These are phyloP conservation scores for Globia sparganii DNA, from an alignment of 2,888 invertebrate genomes.

Conservation along the genomic window DNA sequence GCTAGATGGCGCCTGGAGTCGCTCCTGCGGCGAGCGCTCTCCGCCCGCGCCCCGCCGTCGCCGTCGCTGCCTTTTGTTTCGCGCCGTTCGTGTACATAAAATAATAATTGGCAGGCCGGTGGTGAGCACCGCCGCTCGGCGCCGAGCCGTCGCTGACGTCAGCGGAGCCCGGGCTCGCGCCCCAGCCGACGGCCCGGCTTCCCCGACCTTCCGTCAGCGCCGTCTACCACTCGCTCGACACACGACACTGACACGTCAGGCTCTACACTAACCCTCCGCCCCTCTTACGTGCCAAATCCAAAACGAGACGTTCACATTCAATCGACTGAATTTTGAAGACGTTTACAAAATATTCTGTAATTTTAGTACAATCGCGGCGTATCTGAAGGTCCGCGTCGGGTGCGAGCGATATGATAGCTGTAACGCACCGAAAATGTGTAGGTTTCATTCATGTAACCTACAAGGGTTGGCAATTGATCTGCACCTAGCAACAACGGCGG, in stretches of 20 bases:
- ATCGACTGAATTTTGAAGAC: conserved; percentile 66
- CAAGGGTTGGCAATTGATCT: conserved; percentile 83
- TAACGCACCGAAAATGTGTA: conserved; percentile 81
- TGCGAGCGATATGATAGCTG: conserved; percentile 73
- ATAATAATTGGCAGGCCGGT: conserved; percentile 88
- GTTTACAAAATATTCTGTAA: conserved; percentile 62
- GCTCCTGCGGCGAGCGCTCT: conserved; percentile 89
- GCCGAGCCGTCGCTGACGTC: conserved; percentile 89
- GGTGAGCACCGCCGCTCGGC: conserved; percentile 85
- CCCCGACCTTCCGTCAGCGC: conserved; percentile 88
- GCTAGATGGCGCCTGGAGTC: conserved; percentile 89
- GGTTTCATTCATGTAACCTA: conserved; percentile 88
- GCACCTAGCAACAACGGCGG: conserved; percentile 85
- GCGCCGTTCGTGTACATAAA: conserved; percentile 87
- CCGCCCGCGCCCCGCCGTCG: conserved; percentile 87
- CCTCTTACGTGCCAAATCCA: conserved; percentile 83
- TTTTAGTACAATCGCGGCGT: conserved; percentile 51
- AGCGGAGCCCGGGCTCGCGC: conserved; percentile 86
- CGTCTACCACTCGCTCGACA: conserved; percentile 83
- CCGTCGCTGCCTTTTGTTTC: conserved; percentile 87
- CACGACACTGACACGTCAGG: conserved; percentile 84
- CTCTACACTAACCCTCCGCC: conserved; percentile 82
- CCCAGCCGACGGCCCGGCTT: conserved; percentile 83
- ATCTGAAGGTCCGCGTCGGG: conserved; percentile 62
- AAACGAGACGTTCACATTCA: conserved; percentile 71